Conservation (phyloP, 2,113 vertebrate species). For the Anser cygnoides region DNA sequence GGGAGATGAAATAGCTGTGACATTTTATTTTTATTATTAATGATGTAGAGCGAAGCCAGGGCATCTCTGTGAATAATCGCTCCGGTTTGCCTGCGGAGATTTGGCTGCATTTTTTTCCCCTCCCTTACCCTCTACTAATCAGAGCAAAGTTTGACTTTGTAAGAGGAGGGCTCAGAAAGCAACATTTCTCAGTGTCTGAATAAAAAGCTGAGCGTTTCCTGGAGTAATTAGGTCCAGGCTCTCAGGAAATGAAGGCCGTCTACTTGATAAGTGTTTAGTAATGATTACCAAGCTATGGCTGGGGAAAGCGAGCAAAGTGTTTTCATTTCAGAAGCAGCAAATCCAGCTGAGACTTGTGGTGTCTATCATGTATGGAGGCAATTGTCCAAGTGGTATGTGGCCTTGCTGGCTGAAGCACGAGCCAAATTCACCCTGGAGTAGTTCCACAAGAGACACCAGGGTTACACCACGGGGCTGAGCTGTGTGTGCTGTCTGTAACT, state of each 20-base stretch:
- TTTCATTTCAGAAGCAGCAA: slow-evolving; percentile 64
- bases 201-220: not conserved
- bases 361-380: slow-evolving; percentile 29
- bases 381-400: not conserved
- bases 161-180: not conserved
- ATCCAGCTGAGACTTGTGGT: slow-evolving; percentile 31
- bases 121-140: not conserved
- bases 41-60: not conserved
- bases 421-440: not conserved
- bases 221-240: slow-evolving; percentile 63
- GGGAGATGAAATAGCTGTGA: not conserved
- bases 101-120: not conserved
- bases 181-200: slow-evolving; percentile 10
- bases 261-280: slow-evolving; percentile 62
- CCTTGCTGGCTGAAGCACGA: fast-evolving
- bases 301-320: not conserved
- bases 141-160: not conserved
- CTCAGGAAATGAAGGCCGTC: slow-evolving; percentile 65
- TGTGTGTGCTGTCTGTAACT: fast-evolving
- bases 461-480: not conserved
- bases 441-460: not conserved
- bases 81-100: not conserved
- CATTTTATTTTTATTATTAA: slow-evolving; percentile 8
- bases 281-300: slow-evolving; percentile 35
- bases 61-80: not conserved